Evolutionary conservation across 1,140 invertebrate genomes (phyloP).

Genomic region (Heterodera schachtii): DNA sequence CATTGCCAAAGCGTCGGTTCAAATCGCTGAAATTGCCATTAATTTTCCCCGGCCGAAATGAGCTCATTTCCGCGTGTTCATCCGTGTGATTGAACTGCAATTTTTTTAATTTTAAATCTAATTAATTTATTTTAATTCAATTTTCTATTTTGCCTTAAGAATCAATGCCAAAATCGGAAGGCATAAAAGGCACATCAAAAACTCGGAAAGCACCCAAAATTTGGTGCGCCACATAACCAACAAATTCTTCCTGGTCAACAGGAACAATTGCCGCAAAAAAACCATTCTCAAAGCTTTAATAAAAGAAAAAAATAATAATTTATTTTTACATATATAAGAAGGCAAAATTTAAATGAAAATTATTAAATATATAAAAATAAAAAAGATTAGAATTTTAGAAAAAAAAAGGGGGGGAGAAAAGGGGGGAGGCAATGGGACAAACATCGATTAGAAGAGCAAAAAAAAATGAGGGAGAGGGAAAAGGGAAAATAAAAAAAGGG

Average conservation of each 20-base stretch:
- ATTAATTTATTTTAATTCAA: too few species aligned
- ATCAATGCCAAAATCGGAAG: constrained; percentile 40
- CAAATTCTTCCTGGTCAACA: constrained; percentile 33
- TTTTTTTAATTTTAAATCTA: not conserved
- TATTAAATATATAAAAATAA: too few species aligned
- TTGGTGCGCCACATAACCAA: constrained; percentile 45
- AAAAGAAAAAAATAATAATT: not conserved
- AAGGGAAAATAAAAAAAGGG: not conserved
- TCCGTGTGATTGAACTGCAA: not conserved
- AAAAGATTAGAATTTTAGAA: not conserved
- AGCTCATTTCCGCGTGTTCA: constrained; percentile 24
- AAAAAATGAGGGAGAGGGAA: not conserved
- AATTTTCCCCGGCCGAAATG: constrained; percentile 8
- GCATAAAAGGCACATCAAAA: constrained; percentile 37
- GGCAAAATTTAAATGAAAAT: not conserved
- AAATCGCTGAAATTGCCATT: constrained; percentile 16
- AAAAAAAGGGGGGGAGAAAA: not conserved
- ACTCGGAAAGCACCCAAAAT: constrained; percentile 39
- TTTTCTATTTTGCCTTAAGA: not conserved
- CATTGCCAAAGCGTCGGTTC: constrained; percentile 20
- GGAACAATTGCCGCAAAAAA: not conserved
- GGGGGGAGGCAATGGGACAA: not conserved
- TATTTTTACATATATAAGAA: not conserved
- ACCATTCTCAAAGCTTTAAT: not conserved
- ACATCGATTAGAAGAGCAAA: not conserved